Evolutionary conservation across 2,888 invertebrate species (phyloP).

Genomic region (Agrochola litura): DNA sequence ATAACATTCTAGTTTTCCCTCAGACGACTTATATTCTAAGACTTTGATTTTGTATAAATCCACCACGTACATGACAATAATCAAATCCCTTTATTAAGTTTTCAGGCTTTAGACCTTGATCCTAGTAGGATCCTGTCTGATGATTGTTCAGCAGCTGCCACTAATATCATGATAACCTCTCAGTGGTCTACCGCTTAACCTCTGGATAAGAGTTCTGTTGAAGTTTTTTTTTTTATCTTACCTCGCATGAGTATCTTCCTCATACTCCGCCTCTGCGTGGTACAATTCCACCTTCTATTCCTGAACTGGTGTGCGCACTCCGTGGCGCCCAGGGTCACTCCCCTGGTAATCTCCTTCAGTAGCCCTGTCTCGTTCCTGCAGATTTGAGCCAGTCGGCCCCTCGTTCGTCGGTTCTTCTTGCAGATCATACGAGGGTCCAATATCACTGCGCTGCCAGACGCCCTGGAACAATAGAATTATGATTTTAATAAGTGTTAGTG

Average conservation of each 20-base stretch:
- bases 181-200: too few relatives aligned
- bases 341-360: constrained; percentile 95
- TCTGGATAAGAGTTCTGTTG: background rate
- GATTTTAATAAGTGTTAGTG: background rate
- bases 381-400: constrained; percentile 94
- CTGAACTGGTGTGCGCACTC: constrained; percentile 97
- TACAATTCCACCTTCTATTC: constrained; percentile 97
- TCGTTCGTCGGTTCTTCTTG: constrained; percentile 94
- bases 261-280: constrained; percentile 94
- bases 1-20: too few relatives aligned
- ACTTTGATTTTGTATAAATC: too few relatives aligned
- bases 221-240: constrained; percentile 80
- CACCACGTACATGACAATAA: too few relatives aligned
- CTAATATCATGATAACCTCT: too few relatives aligned
- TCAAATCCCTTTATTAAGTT: too few relatives aligned
- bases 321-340: constrained; percentile 95
- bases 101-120: too few relatives aligned
- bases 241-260: constrained; percentile 96
- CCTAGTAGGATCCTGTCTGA: too few relatives aligned
- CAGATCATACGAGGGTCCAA: constrained; percentile 97
- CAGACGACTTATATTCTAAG: too few relatives aligned
- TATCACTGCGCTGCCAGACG: constrained; percentile 95
- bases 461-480: constrained; percentile 88
- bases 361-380: constrained; percentile 95
- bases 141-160: too few relatives aligned